Percentiles rank a stretch among this genome's conserved stretches.
Conservation (phyloP, 2,797 vertebrate genomes). For the Todus mexicanus region DNA sequence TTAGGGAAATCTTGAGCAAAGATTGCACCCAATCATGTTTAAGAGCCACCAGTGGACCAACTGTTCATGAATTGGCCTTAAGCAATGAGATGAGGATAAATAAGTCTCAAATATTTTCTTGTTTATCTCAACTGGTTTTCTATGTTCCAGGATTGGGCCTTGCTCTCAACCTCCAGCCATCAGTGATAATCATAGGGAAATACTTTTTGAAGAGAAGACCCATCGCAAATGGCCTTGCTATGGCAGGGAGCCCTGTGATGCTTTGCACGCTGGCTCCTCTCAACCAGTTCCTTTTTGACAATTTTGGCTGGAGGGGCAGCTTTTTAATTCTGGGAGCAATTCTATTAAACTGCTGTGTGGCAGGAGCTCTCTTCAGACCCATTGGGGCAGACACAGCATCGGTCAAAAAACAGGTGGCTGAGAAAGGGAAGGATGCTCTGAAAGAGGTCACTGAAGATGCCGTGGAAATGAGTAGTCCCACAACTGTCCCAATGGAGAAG, state of each 20-base stretch:
- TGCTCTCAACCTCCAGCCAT: constrained; percentile 85
- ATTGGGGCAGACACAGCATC: not conserved
- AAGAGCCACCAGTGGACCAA: not conserved
- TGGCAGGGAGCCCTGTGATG: constrained; percentile 84
- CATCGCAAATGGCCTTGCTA: constrained; percentile 81
- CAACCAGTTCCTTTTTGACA: constrained; percentile 79
- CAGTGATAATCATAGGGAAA: constrained; percentile 86
- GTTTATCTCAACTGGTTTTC: not conserved
- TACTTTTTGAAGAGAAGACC: constrained; percentile 82
- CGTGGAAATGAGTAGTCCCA: not conserved
- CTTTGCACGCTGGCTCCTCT: constrained; percentile 79
- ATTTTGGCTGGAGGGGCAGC: constrained; percentile 84
- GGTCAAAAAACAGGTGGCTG: not conserved
- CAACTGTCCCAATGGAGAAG: not conserved
- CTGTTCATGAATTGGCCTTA: not conserved
- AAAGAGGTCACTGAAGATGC: not conserved
- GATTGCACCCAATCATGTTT: not conserved
- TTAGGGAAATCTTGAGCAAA: not conserved
- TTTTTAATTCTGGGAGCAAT: constrained; percentile 83
- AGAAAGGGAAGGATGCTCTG: not conserved
- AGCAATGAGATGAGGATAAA: not conserved
- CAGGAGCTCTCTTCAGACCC: constrained; percentile 84
- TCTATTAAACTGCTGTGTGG: constrained; percentile 84
- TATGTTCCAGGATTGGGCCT: constrained; percentile 79
- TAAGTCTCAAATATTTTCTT: not conserved